Percentiles rank a stretch among this genome's conserved stretches.
Conservation (phyloP, 2,888 invertebrate genomes). For the Helleia helle region DNA sequence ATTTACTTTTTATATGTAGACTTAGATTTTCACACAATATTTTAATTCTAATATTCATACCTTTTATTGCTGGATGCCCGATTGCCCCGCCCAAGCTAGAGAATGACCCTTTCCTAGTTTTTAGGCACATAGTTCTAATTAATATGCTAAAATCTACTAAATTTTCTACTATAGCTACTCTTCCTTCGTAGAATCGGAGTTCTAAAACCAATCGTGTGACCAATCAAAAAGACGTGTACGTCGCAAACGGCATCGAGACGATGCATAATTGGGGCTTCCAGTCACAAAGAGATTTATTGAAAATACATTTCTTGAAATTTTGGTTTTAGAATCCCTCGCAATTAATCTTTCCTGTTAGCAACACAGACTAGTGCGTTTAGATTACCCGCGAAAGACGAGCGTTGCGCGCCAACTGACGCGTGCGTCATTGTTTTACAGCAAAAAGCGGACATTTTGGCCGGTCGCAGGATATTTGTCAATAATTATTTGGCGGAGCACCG, state of each 20-base stretch:
- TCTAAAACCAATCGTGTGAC: conserved; percentile 41
- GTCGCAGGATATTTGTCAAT: conserved; percentile 74
- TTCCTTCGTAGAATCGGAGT: conserved; percentile 48
- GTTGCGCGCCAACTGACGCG: conserved; percentile 46
- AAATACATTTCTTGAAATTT: conserved; percentile 20
- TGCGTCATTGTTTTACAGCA: conserved; percentile 70
- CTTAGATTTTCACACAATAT: conserved; percentile 57
- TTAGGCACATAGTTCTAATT: conserved; percentile 56
- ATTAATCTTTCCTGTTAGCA: conserved; percentile 34
- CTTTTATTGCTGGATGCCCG: conserved; percentile 65
- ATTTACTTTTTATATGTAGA: conserved; percentile 37
- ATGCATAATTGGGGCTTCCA: conserved; percentile 5
- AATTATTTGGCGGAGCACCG: conserved; percentile 75
- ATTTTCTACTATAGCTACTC: conserved; percentile 35
- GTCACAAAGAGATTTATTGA: conserved; percentile 4
- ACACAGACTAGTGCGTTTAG: conserved; percentile 40
- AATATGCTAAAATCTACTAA: conserved; percentile 52
- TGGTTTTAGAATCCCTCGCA: conserved; percentile 53
- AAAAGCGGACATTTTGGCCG: conserved; percentile 75
- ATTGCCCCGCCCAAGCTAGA: conserved; percentile 58
- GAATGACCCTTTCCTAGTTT: conserved; percentile 63
- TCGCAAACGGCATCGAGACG: conserved; percentile 6
- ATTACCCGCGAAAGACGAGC: conserved; percentile 22
- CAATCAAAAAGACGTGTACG: not conserved
- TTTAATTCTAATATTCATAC: conserved; percentile 43